A percentile compares a stretch with the other conserved stretches of the same genome.
phyloP scores from a whole-genome alignment of 1,140 invertebrate genomes.

The Holotrichia oblita region DNA sequence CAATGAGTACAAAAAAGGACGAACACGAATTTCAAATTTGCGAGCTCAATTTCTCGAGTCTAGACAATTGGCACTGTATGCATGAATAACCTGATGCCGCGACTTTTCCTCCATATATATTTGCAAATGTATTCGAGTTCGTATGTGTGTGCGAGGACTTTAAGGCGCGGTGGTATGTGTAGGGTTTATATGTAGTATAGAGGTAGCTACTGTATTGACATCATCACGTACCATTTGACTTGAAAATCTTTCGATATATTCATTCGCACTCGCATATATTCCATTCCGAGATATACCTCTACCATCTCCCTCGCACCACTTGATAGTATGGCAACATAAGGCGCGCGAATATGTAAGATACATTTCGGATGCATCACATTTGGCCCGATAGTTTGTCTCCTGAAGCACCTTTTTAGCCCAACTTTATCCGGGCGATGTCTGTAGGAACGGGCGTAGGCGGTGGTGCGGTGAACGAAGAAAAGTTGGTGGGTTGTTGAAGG shows the following conservation, averaged over 20 bases:
- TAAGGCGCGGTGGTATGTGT: not conserved
- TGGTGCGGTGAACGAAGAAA: conserved; percentile 49
- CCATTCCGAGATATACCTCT: conserved; percentile 10
- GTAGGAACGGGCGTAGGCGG: not conserved
- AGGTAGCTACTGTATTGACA: conserved; percentile 24
- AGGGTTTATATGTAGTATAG: not conserved
- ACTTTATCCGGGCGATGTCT: conserved; percentile 49
- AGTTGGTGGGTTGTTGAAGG: conserved; percentile 54
- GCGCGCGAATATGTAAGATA: conserved; percentile 55
- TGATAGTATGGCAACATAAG: conserved; percentile 43
- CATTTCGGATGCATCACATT: conserved; percentile 59
- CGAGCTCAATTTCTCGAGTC: conserved; percentile 10
- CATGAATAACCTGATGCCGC: conserved; percentile 2
- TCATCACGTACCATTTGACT: conserved; percentile 33
- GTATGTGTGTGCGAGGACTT: not conserved
- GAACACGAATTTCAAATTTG: conserved; percentile 12
- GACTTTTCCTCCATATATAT: not conserved
- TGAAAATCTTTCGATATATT: conserved; percentile 38
- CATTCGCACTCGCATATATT: conserved; percentile 7
- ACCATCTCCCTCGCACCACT: conserved; percentile 47
- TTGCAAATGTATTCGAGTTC: not conserved
- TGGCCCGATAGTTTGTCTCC: conserved; percentile 56
- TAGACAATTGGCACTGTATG: conserved; percentile 24
- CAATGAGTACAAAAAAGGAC: not conserved
- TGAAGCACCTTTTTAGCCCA: conserved; percentile 56